phyloP scores from a whole-genome alignment of 1,140 invertebrate species.

The Scaptomyza pallida region DNA sequence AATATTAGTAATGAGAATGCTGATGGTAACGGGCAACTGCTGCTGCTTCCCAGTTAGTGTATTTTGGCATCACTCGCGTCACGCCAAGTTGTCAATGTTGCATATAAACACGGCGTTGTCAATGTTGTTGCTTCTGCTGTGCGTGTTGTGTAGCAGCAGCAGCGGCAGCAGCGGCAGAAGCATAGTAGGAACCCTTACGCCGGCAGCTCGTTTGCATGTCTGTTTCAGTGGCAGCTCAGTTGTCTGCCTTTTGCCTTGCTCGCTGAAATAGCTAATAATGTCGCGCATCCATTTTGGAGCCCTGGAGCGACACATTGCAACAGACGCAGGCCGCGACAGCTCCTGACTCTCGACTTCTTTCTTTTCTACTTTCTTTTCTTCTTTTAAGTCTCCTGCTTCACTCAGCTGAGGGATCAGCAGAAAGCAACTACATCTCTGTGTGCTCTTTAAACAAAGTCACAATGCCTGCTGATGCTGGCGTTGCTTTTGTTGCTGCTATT shows the following conservation, averaged over 20 bases:
- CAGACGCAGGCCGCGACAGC: constrained; percentile 10
- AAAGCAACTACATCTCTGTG: neutral
- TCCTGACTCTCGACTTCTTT: constrained; percentile 25
- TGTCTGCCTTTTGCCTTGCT: constrained; percentile 20
- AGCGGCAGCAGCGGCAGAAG: neutral
- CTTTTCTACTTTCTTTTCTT: constrained; percentile 6
- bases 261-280: constrained; percentile 69
- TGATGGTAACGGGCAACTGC: constrained; percentile 46
- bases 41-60: constrained; percentile 7
- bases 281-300: constrained; percentile 45
- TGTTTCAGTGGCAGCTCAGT: constrained; percentile 54
- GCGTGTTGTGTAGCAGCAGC: constrained; percentile 20
- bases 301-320: constrained; percentile 13
- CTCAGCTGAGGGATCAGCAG: constrained; percentile 8
- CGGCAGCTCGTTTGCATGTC: constrained; percentile 60
- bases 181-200: constrained; percentile 7
- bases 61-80: constrained; percentile 56
- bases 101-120: constrained; percentile 73
- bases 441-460: constrained; percentile 1
- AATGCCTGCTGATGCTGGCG: neutral
- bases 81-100: constrained; percentile 79
- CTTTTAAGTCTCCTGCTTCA: constrained; percentile 4
- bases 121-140: constrained; percentile 46
- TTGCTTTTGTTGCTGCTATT: no score
- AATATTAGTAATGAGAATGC: constrained; percentile 63